Percentiles rank a stretch among this genome's conserved stretches.
Conservation (phyloP, 2,888 invertebrate species). For the Aplocera efformata region DNA sequence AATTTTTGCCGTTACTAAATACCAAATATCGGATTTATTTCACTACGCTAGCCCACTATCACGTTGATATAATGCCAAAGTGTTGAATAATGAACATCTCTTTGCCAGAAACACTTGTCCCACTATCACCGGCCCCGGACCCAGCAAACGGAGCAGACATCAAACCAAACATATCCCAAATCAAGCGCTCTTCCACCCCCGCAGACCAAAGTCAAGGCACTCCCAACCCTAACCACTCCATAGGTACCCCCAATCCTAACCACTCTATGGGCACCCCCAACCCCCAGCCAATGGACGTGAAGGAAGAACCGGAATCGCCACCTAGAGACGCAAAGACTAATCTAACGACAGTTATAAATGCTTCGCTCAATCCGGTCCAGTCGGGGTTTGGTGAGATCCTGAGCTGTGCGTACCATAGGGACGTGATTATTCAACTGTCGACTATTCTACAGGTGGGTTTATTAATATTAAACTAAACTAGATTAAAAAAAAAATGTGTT, state of each 20-base stretch:
- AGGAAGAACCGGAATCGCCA: constrained; percentile 57
- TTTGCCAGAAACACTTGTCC: constrained; percentile 51
- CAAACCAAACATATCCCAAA: constrained; percentile 72
- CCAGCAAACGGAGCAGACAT: constrained; percentile 47
- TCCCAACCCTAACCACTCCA: constrained; percentile 64
- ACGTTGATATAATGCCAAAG: too few relatives aligned
- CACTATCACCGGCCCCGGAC: constrained; percentile 67
- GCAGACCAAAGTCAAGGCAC: constrained; percentile 68
- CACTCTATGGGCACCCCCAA: constrained; percentile 66
- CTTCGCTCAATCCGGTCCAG: constrained; percentile 81
- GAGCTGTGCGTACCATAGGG: constrained; percentile 93
- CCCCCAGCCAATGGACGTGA: constrained; percentile 65
- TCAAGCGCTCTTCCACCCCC: constrained; percentile 66
- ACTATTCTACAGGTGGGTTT: constrained; percentile 86
- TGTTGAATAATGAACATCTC: too few relatives aligned
- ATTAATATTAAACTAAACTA: too few relatives aligned
- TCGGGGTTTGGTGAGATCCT: constrained; percentile 90
- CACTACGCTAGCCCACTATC: too few relatives aligned
- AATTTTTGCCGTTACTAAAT: too few relatives aligned
- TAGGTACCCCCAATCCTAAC: constrained; percentile 67
- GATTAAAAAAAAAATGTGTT: too few relatives aligned
- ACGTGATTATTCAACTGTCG: constrained; percentile 89
- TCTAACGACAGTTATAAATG: constrained; percentile 54
- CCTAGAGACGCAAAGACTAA: constrained; percentile 58
- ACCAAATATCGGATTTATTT: too few relatives aligned